These are phyloP conservation scores for Encarsia formosa DNA, from an alignment of 2,888 invertebrate species.

Conservation along the genomic window DNA sequence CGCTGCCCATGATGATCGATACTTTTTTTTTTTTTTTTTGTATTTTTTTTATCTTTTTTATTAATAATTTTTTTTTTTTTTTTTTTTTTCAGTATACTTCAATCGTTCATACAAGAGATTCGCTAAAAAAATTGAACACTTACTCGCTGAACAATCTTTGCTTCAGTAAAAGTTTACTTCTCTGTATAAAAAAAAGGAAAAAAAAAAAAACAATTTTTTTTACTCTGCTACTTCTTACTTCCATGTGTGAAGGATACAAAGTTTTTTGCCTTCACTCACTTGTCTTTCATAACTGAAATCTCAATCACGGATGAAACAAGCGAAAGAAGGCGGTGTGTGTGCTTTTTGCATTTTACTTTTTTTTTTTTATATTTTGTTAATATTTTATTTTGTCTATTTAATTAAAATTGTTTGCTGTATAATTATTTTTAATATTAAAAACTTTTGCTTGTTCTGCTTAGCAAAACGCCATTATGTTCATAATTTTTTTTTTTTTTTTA, in stretches of 20 bases:
- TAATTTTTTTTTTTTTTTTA: slow-evolving; percentile 11
- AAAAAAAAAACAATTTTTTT: too few species aligned
- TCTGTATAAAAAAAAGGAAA: too few species aligned
- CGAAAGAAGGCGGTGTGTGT: slow-evolving; percentile 24
- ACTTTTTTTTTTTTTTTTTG: slow-evolving; percentile 18
- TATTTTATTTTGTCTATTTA: slow-evolving; percentile 13
- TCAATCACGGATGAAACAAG: slow-evolving; percentile 21
- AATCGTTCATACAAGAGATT: slow-evolving; percentile 33
- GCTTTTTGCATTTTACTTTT: slow-evolving; percentile 21
- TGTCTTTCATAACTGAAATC: slow-evolving; percentile 8
- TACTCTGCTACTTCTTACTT: slow-evolving; percentile 2
- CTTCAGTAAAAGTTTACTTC: slow-evolving; percentile 8
- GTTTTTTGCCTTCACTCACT: neutral
- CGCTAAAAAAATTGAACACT: slow-evolving; percentile 30
- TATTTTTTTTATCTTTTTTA: too few species aligned
- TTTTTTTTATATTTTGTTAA: slow-evolving; percentile 19
- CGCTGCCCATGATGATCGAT: slow-evolving; percentile 2
- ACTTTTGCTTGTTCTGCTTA: slow-evolving; percentile 16
- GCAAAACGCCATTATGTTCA: slow-evolving; percentile 22
- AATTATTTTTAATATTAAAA: slow-evolving; percentile 16
- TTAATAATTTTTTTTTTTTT: slow-evolving; percentile 9
- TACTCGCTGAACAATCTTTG: slow-evolving; percentile 9
- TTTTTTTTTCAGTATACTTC: slow-evolving; percentile 25
- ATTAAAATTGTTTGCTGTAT: slow-evolving; percentile 18
- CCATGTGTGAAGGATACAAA: neutral